Evolutionary conservation across 2,113 vertebrate species (phyloP), one percentile per base, ranked within the genome.

Genomic region (Turdus rufiventris): DNA sequence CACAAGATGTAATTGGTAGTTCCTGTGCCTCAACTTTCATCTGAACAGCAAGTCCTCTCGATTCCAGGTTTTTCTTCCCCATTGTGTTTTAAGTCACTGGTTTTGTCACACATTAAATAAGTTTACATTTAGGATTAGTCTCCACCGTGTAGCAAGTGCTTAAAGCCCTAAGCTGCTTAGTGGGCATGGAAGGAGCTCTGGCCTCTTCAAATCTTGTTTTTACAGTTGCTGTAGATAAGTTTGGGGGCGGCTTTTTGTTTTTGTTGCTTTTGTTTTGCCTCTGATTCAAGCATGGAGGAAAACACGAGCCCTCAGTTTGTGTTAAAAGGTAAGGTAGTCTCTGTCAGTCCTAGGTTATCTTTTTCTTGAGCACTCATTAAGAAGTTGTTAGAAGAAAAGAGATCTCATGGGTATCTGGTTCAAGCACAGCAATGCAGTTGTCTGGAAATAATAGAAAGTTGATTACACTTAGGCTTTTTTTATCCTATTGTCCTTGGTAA

Each of bases 181-280:
- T 54, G 71, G 72, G 51, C 71, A 34, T 33, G 63, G 31, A 48
- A 74, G 48, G 91, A 85, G 51, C 74, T 56, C 58, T 51, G 56
- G 33, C 66, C 47, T 88, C 58, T 66, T 83, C 63, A 67, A 57
- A 74, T 93, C 89, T 88, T 93, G 81, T 94, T 96, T 96, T 82
- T 51, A 88, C 87, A 91, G 89, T 66, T 2, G 2, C 68, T 88
- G 71, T 60, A 76, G 81, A 89, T 79, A 85, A 82, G n/a, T 51
- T 60, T 66, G 18, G 20, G 28, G 3, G 16, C 51, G 14, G 0
- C 3, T 29, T 54, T 63, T 77, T 51, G 12, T 1, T 74, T 42
- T 34, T 28, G 4, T 38, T 33, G 28, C 21, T 34, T 65, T 43
- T 42, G 14, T 40, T 47, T 8, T 56, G 17, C 53, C 38, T 48